A percentile compares a stretch with the other conserved stretches of the same genome.
Evolutionary conservation across 1,140 invertebrate genomes (phyloP).

Genomic region (Papilio machaon): DNA sequence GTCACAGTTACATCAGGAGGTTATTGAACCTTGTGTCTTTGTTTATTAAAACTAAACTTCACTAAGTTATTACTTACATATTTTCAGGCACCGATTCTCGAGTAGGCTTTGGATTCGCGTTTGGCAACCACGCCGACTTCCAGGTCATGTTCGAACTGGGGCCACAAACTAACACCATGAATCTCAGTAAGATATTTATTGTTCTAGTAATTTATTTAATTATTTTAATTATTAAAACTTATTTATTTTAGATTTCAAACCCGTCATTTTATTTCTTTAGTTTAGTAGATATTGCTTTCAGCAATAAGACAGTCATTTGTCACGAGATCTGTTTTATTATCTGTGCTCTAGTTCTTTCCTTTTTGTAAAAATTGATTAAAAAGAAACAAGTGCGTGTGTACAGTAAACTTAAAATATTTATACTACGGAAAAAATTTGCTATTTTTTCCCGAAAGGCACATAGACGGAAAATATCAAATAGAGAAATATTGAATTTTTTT

Average conservation of each 20-base stretch:
- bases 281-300: no score
- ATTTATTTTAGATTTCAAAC: no score
- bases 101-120: constrained; percentile 89
- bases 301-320: no score
- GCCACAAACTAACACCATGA: constrained; percentile 88
- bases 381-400: no score
- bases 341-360: no score
- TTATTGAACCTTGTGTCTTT: background rate
- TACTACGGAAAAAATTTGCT: background rate
- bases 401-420: no score
- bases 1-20: no score
- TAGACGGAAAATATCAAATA: background rate
- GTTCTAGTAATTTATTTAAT: background rate
- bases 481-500: constrained; percentile 34
- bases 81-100: constrained; percentile 89
- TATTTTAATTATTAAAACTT: no score
- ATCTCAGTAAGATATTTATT: constrained; percentile 80
- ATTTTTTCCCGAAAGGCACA: background rate
- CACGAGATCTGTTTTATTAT: no score
- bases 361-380: no score
- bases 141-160: constrained; percentile 90
- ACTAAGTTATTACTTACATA: background rate
- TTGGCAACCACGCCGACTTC: constrained; percentile 91
- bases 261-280: no score
- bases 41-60: background rate